A percentile compares a stretch with the other conserved stretches of the same genome.
These are phyloP conservation scores for Pammene fasciana DNA, from an alignment of 2,888 invertebrate species.

Conservation along the genomic window DNA sequence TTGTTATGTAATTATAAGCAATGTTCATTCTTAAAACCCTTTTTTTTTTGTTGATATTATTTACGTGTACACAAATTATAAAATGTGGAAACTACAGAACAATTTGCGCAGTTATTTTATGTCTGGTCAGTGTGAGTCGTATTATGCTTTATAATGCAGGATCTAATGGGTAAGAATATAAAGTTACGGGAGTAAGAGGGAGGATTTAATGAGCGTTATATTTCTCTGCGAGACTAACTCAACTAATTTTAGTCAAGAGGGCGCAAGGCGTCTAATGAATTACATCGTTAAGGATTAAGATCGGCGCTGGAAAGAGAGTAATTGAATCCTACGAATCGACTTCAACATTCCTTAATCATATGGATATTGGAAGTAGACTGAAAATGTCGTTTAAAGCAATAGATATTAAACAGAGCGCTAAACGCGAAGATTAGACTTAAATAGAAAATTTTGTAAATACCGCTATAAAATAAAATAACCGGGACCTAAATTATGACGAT, in stretches of 20 bases:
- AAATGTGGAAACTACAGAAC: too few relatives aligned
- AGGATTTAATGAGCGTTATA: slow-evolving; percentile 27
- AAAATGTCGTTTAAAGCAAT: not conserved
- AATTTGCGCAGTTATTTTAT: too few relatives aligned
- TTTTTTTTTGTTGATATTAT: too few relatives aligned
- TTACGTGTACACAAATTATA: too few relatives aligned
- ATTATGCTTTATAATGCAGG: not conserved
- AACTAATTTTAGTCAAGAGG: slow-evolving; percentile 24
- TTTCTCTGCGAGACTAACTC: slow-evolving; percentile 12
- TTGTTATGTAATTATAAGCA: too few relatives aligned
- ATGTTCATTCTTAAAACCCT: too few relatives aligned
- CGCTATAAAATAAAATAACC: too few relatives aligned
- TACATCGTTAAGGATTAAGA: slow-evolving; percentile 18
- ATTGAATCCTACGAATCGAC: not conserved
- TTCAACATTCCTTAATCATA: not conserved
- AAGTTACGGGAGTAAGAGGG: not conserved
- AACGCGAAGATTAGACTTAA: not conserved
- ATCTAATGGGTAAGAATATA: not conserved
- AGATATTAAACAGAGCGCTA: not conserved
- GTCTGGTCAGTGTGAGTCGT: not conserved
- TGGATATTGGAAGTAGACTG: not conserved
- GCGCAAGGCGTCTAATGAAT: slow-evolving; percentile 15
- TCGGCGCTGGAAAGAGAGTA: not conserved
- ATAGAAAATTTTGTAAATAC: too few relatives aligned
- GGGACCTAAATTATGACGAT: too few relatives aligned